phyloP scores from a whole-genome alignment of 1,140 invertebrate species.

The Heliconius congener region DNA sequence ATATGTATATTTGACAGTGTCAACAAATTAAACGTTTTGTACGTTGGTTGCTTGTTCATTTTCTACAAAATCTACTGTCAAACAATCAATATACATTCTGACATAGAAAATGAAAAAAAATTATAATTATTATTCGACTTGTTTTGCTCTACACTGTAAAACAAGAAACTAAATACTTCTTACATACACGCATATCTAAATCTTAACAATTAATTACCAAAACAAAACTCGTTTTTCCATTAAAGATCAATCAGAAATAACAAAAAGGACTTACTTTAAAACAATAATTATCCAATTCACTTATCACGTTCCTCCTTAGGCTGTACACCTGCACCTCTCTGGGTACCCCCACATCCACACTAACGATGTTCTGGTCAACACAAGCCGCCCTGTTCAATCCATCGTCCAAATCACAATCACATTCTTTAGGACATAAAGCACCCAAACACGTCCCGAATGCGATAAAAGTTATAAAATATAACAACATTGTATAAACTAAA shows the following conservation, averaged over 20 bases:
- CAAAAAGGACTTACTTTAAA: conserved; percentile 66
- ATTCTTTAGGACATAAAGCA: conserved; percentile 77
- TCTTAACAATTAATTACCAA: too few relatives aligned
- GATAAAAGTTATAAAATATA: conserved; percentile 46
- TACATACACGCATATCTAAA: too few relatives aligned
- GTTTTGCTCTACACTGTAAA: too few relatives aligned
- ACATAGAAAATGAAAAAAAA: too few relatives aligned
- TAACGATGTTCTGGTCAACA: conserved; percentile 75
- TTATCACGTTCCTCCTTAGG: conserved; percentile 78
- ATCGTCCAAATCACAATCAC: conserved; percentile 78
- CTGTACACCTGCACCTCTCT: conserved; percentile 76
- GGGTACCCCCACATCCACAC: conserved; percentile 75
- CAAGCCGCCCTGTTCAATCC: conserved; percentile 77
- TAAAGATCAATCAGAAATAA: too few relatives aligned
- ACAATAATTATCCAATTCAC: conserved; percentile 76
- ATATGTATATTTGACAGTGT: neutral
- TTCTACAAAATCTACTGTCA: neutral
- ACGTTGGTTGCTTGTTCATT: neutral
- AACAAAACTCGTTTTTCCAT: too few relatives aligned
- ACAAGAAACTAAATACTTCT: too few relatives aligned
- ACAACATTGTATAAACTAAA: conserved; percentile 46
- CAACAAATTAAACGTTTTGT: neutral
- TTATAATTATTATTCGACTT: too few relatives aligned
- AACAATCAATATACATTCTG: too few relatives aligned
- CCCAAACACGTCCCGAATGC: conserved; percentile 38